phyloP scores from a whole-genome alignment of 2,113 vertebrate genomes.

The Oryzias melastigma region DNA sequence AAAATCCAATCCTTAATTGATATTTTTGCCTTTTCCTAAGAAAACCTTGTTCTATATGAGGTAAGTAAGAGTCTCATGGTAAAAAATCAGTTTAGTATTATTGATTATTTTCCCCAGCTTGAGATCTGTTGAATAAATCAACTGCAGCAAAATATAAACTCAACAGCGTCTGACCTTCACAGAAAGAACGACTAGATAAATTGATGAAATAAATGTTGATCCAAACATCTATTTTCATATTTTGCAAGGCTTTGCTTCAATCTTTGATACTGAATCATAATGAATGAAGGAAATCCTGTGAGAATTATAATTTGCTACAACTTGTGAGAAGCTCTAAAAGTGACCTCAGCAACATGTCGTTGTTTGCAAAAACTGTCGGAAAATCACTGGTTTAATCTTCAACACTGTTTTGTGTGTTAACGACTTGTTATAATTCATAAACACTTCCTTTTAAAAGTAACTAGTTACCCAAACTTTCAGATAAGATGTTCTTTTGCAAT shows the following conservation, averaged over 20 bases:
- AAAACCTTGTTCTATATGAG: background rate
- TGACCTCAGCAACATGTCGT: background rate
- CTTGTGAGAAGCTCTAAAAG: background rate
- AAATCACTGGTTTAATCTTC: constrained; percentile 4
- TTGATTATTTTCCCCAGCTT: too few species aligned
- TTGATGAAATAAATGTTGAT: too few species aligned
- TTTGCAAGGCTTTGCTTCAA: too few species aligned
- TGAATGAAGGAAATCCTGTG: too few species aligned
- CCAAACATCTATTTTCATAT: too few species aligned
- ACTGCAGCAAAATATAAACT: too few species aligned
- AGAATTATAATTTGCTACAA: too few species aligned
- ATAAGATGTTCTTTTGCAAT: background rate
- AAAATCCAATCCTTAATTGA: background rate
- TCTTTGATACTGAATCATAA: too few species aligned
- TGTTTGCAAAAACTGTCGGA: background rate
- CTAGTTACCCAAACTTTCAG: background rate
- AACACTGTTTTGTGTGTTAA: background rate
- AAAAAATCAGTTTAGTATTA: background rate
- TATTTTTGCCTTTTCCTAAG: background rate
- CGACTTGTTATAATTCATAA: background rate
- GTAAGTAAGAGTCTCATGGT: background rate
- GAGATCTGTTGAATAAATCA: too few species aligned
- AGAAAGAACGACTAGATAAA: too few species aligned
- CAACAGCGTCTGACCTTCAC: too few species aligned
- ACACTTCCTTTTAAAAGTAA: background rate